phyloP scores from a whole-genome alignment of 2,888 invertebrate genomes.

The Volucella inflata region DNA sequence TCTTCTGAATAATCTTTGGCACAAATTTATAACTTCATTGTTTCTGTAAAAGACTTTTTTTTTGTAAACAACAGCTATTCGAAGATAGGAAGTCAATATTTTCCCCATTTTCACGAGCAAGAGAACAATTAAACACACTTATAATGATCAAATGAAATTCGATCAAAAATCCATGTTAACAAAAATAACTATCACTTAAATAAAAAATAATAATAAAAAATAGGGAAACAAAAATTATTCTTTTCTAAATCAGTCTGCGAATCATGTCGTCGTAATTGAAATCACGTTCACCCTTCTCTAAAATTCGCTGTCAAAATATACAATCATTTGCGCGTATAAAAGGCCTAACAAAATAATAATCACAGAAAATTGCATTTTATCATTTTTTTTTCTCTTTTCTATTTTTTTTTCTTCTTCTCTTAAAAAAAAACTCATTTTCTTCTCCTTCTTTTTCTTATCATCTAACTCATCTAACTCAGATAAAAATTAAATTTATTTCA shows the following conservation, averaged over 20 bases:
- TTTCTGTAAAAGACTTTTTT: too few species aligned
- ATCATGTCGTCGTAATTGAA: constrained; percentile 43
- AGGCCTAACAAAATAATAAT: constrained; percentile 74
- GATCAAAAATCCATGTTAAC: constrained; percentile 17
- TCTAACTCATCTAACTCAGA: constrained; percentile 31
- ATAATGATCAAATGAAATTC: constrained; percentile 22
- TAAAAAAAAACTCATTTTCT: neutral
- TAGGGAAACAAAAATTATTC: neutral
- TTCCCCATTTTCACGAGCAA: neutral
- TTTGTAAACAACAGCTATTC: too few species aligned
- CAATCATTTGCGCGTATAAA: constrained; percentile 59
- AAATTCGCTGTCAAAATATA: constrained; percentile 67
- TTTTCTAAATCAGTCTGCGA: constrained; percentile 73
- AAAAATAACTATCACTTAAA: constrained; percentile 22
- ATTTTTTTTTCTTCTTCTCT: neutral
- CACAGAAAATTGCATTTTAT: constrained; percentile 75
- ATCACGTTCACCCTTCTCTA: too few species aligned
- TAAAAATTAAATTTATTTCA: constrained; percentile 33
- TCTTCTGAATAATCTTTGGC: too few species aligned
- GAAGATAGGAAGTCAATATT: neutral
- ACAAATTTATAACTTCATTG: too few species aligned
- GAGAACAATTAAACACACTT: constrained; percentile 5
- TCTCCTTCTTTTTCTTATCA: constrained; percentile 10
- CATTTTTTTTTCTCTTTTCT: constrained; percentile 47
- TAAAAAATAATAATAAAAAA: constrained; percentile 43